Conservation (phyloP, 2,113 vertebrate genomes). For the Cettia cetti region DNA sequence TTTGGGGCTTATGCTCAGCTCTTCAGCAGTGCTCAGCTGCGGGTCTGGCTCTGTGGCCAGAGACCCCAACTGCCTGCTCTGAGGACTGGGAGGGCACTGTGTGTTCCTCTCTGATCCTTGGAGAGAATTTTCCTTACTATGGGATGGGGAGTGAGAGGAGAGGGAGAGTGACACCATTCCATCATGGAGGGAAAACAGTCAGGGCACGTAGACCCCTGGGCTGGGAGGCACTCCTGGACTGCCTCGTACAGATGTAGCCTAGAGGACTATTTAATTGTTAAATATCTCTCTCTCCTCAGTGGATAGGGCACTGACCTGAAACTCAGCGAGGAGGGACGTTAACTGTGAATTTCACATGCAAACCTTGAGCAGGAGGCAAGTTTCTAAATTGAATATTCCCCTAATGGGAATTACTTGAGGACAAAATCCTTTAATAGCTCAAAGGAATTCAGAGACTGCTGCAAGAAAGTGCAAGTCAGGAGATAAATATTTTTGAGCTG, state of each 20-base stretch:
- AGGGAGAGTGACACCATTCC: background rate
- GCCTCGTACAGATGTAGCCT: rapidly evolving
- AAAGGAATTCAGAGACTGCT: conserved; percentile 6
- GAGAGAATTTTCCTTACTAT: background rate
- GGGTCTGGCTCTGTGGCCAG: background rate
- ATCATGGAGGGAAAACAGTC: background rate
- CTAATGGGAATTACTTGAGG: conserved; percentile 44
- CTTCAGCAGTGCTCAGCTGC: background rate
- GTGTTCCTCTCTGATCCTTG: background rate
- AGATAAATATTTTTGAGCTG: background rate
- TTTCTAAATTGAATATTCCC: conserved; percentile 32
- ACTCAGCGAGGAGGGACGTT: background rate
- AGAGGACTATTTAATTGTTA: conserved; percentile 28
- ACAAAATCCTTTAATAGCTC: conserved; percentile 37
- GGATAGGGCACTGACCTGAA: background rate
- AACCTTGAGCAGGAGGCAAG: background rate
- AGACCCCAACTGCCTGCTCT: background rate
- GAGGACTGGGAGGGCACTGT: rapidly evolving
- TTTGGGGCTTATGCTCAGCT: background rate
- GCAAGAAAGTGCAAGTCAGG: background rate
- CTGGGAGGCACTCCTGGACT: background rate
- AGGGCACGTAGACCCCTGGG: background rate
- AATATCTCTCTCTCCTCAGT: background rate
- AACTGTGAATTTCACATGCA: background rate
- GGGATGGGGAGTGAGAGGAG: background rate